Evolutionary conservation across 2,888 invertebrate genomes (phyloP).

Genomic region (Drosophila putrida): DNA sequence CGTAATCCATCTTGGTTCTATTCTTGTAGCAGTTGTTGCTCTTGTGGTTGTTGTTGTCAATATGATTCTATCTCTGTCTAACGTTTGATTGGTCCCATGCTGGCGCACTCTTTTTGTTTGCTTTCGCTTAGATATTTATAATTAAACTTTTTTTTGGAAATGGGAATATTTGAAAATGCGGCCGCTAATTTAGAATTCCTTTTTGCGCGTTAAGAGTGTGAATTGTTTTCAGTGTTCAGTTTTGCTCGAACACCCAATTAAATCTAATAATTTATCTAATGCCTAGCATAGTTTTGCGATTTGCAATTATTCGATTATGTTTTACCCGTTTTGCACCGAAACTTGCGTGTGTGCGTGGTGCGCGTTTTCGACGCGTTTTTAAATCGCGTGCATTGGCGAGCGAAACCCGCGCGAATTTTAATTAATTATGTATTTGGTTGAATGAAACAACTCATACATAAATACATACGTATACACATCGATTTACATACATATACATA

Average conservation of each 20-base stretch:
- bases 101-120: conserved; percentile 36
- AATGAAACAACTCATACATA: conserved; percentile 14
- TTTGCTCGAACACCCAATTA: conserved; percentile 54
- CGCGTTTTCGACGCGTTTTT: conserved; percentile 21
- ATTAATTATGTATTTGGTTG: conserved; percentile 30
- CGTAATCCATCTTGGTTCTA: conserved; percentile 78
- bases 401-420: conserved; percentile 26
- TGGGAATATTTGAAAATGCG: conserved; percentile 29
- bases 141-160: conserved; percentile 50
- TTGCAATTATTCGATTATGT: conserved; percentile 63
- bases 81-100: conserved; percentile 74
- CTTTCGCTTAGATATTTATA: conserved; percentile 42
- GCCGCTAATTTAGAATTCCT: conserved; percentile 48
- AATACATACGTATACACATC: conserved; percentile 12
- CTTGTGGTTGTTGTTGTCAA: conserved; percentile 28
- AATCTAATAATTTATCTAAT: conserved; percentile 72
- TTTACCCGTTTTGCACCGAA: conserved; percentile 82
- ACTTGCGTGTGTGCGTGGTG: conserved; percentile 72
- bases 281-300: conserved; percentile 61
- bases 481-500: conserved; percentile 6
- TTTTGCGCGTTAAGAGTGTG: conserved; percentile 15
- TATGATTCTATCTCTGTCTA: conserved; percentile 47
- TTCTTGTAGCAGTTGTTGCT: neutral
- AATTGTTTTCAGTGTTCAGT: conserved; percentile 14
- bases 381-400: conserved; percentile 19